These are phyloP conservation scores for Babyrousa celebensis DNA, from an alignment of 2,797 vertebrate genomes.

Conservation along the genomic window DNA sequence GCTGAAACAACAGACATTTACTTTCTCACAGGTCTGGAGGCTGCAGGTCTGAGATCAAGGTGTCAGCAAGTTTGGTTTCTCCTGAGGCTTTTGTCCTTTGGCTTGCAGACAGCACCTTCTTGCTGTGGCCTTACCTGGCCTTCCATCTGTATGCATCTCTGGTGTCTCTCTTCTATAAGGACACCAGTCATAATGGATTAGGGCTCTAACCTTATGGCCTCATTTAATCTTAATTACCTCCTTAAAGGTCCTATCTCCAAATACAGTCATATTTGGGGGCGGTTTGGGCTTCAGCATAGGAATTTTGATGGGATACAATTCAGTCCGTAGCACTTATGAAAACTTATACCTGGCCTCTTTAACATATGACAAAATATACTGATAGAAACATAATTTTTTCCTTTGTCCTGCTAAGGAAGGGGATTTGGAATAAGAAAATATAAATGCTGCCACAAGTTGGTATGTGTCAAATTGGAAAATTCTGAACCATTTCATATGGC, in stretches of 20 bases:
- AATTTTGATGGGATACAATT: neutral
- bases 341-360: neutral
- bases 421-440: slow-evolving; percentile 30
- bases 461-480: neutral
- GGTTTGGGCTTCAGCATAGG: neutral
- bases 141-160: neutral
- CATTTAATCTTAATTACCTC: neutral
- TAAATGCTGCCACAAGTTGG: neutral
- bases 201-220: neutral
- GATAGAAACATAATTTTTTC: neutral
- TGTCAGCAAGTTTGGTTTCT: neutral
- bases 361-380: neutral
- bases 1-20: neutral
- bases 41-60: neutral
- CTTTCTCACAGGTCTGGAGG: neutral
- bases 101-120: neutral
- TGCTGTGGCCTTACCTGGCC: neutral
- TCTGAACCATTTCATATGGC: slow-evolving; percentile 3
- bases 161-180: neutral
- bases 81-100: neutral
- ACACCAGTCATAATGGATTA: neutral
- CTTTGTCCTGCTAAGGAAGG: neutral
- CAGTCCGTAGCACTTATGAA: neutral
- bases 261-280: neutral
- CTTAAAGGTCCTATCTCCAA: neutral